Evolutionary conservation across 2,113 vertebrate genomes (phyloP).

Genomic region (Mystacornis crossleyi): DNA sequence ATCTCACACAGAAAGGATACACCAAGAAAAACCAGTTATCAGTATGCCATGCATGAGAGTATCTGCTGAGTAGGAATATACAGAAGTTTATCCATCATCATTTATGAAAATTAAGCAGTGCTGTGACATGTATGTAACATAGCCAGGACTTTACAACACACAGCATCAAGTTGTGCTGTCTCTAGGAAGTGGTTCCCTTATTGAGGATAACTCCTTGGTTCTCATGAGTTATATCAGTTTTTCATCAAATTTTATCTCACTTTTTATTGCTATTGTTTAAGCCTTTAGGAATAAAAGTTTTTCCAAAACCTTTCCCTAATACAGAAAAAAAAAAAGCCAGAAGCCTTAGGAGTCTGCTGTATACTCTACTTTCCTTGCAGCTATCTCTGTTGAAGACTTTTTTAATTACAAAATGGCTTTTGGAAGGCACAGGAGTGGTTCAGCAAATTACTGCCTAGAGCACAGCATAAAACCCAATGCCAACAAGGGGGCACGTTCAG

Average conservation of each 20-base stretch:
- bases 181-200: background rate
- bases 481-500: background rate
- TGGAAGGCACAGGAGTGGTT: conserved; percentile 24
- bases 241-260: background rate
- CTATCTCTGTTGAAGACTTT: background rate
- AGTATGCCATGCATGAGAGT: background rate
- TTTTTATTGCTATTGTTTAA: background rate
- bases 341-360: background rate
- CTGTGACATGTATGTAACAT: fast-evolving
- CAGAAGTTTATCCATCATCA: background rate
- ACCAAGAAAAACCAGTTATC: background rate
- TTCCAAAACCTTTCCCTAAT: background rate
- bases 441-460: conserved; percentile 48
- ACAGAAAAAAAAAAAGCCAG: background rate
- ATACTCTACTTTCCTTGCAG: background rate
- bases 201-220: background rate
- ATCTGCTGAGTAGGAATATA: background rate
- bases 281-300: background rate
- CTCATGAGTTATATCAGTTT: background rate
- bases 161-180: background rate
- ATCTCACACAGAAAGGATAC: background rate
- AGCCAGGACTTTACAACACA: background rate
- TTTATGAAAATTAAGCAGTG: background rate
- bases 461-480: background rate
- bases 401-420: conserved; percentile 41